A percentile compares a stretch with the other conserved stretches of the same genome.
These are phyloP conservation scores for Tachyglossus aculeatus DNA, from an alignment of 2,797 vertebrate genomes.

Conservation along the genomic window DNA sequence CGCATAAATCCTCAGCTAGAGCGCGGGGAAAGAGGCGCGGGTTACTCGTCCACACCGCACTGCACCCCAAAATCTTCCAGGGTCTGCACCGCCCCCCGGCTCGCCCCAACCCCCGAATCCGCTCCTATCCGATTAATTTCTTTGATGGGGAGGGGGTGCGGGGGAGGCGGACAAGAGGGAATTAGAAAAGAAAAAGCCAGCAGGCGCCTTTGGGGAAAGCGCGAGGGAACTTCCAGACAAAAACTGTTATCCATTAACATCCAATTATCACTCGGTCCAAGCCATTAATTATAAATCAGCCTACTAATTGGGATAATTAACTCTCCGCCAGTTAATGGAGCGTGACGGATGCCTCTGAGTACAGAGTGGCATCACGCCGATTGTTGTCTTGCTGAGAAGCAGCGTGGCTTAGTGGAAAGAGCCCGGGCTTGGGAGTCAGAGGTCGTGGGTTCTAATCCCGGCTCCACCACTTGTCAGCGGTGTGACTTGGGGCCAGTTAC, in stretches of 20 bases:
- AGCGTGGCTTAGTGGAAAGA: too few species aligned
- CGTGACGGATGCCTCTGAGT: conserved; percentile 85
- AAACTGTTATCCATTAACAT: conserved; percentile 97
- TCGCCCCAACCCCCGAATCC: background rate
- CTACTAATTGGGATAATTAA: conserved; percentile 98
- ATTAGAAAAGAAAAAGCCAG: conserved; percentile 2
- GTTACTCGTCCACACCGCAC: too few species aligned
- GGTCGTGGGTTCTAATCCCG: too few species aligned
- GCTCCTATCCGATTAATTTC: background rate
- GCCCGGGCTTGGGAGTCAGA: too few species aligned
- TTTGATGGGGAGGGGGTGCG: conserved; percentile 1
- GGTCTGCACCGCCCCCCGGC: background rate
- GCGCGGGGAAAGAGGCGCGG: too few species aligned
- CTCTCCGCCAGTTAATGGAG: conserved; percentile 88
- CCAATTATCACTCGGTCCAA: conserved; percentile 91
- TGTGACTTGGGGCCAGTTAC: too few species aligned
- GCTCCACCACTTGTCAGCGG: too few species aligned
- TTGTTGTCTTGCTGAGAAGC: too few species aligned
- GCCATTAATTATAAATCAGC: conserved; percentile 97
- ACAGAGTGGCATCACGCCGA: conserved; percentile 81
- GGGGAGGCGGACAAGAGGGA: background rate
- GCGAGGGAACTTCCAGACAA: conserved; percentile 74
- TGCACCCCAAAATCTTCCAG: too few species aligned
- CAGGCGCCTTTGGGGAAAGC: conserved; percentile 51
- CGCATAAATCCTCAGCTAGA: too few species aligned